phyloP scores from a whole-genome alignment of 2,888 invertebrate species.

The Sylvicola fuscatus region DNA sequence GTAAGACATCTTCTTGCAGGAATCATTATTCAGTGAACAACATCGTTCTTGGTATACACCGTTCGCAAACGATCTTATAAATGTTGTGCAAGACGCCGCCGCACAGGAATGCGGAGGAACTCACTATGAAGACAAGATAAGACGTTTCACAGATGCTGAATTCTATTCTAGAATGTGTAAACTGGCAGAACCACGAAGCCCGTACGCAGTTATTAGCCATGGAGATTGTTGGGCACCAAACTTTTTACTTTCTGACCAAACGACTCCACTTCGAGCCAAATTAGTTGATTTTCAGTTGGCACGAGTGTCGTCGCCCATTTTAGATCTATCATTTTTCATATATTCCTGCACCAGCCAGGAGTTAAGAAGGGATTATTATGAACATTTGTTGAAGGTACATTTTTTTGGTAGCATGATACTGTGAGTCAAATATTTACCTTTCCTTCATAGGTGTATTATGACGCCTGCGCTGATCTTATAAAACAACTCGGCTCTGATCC shows the following conservation, averaged over 20 bases:
- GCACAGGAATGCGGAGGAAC: conserved; percentile 37
- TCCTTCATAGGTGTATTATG: conserved; percentile 33
- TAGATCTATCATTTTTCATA: conserved; percentile 37
- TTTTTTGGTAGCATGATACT: background rate
- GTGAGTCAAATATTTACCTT: background rate
- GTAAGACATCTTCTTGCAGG: too few species aligned
- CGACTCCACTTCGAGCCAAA: conserved; percentile 26
- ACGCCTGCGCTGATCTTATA: conserved; percentile 31
- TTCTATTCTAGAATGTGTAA: conserved; percentile 28
- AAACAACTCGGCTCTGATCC: conserved; percentile 37
- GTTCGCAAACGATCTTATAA: conserved; percentile 30
- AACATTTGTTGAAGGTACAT: conserved; percentile 21
- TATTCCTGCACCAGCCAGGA: conserved; percentile 39
- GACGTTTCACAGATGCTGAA: conserved; percentile 30
- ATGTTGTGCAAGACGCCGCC: conserved; percentile 40
- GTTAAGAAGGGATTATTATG: conserved; percentile 33
- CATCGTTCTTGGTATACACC: conserved; percentile 33
- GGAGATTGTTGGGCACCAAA: conserved; percentile 63
- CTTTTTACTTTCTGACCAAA: conserved; percentile 30
- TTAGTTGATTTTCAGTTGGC: conserved; percentile 52
- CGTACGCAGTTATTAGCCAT: conserved; percentile 38
- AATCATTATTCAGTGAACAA: conserved; percentile 35
- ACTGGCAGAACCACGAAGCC: conserved; percentile 18
- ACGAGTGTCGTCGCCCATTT: conserved; percentile 30
- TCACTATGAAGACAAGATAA: conserved; percentile 33